Evolutionary conservation across 2,797 vertebrate species (phyloP), one percentile per base, ranked within the genome.

Genomic region (Sciurus vulgaris): DNA sequence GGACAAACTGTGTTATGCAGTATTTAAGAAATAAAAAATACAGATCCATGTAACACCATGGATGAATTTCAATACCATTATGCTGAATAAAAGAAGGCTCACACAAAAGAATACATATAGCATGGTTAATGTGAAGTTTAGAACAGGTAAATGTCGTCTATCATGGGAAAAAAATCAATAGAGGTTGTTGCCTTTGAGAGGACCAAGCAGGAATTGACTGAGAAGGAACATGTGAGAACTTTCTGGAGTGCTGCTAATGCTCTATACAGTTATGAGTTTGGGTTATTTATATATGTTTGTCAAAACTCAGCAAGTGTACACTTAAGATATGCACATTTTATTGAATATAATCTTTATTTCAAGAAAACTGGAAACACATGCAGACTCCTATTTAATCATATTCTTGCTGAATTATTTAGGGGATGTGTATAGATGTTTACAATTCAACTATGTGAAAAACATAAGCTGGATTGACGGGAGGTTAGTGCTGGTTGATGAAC

Each of bases 361-460:
- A 94, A 89, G 96, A 78, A 63, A 83, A n/a, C 17, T 54, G 28
- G 41, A 83, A 88, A 14, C 33, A 93, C 61, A 67, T 44, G 63
- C 30, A 77, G 70, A 93, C 33, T 20, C 11, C 33, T 47, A 51
- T 59, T 86, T 89, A 86, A 47, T 44, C 22, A 51, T 56, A 17
- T 90, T 41, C 41, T 7, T 70, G 18, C 44, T 74, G 26, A 90
- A 67, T 10, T 41, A 63, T 47, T 35, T 74, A 49, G 30, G 49
- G 30, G 11, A 73, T 56, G 49, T 24, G 3, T 56, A 3, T 56
- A 56, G 41, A 65, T n/a, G 1, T 70, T 69, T 95, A 35, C 3
- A 61, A 5, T 44, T 90, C 51, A 63, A 82, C 81, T 90, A 33
- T 74, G 33, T 86, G n/a, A 89, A 79, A 96, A 86, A 77, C 88